Percentiles rank a stretch among this genome's conserved stretches.
Conservation (phyloP, 2,113 vertebrate genomes). For the Mormyrus lacerda region DNA sequence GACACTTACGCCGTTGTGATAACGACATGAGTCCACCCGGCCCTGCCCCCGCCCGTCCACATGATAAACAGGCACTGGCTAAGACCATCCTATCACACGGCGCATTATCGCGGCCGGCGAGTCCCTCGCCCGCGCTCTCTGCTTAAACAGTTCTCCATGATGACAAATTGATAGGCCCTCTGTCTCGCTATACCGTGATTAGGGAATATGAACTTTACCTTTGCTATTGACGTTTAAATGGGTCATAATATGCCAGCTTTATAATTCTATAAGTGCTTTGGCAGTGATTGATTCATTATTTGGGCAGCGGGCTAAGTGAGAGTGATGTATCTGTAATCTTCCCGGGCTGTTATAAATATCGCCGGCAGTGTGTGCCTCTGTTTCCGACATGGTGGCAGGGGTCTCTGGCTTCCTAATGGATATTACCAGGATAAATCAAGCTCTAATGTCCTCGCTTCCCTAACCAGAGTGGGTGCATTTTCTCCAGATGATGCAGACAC, state of each 20-base stretch:
- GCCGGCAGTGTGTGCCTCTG: constrained; percentile 48
- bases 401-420: constrained; percentile 44
- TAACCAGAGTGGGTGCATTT: not conserved
- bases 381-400: constrained; percentile 44
- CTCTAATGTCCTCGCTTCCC: constrained; percentile 37
- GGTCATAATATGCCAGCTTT: not conserved
- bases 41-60: not conserved
- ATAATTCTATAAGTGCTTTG: constrained; percentile 18
- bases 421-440: constrained; percentile 61
- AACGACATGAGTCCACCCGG: no score
- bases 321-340: constrained; percentile 15
- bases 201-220: constrained; percentile 16
- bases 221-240: constrained; percentile 17
- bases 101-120: not conserved
- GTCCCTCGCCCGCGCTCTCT: not conserved
- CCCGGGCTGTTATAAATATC: constrained; percentile 52
- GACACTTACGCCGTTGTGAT: not conserved
- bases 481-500: not conserved
- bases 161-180: constrained; percentile 10
- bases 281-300: constrained; percentile 16
- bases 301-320: constrained; percentile 7
- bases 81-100: not conserved
- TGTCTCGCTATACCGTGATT: constrained; percentile 6
- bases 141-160: constrained; percentile 2
- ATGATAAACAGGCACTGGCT: not conserved